Evolutionary conservation across 1,140 invertebrate species (phyloP), one percentile per base, ranked within the genome.

Genomic region (Drosophila simulans): DNA sequence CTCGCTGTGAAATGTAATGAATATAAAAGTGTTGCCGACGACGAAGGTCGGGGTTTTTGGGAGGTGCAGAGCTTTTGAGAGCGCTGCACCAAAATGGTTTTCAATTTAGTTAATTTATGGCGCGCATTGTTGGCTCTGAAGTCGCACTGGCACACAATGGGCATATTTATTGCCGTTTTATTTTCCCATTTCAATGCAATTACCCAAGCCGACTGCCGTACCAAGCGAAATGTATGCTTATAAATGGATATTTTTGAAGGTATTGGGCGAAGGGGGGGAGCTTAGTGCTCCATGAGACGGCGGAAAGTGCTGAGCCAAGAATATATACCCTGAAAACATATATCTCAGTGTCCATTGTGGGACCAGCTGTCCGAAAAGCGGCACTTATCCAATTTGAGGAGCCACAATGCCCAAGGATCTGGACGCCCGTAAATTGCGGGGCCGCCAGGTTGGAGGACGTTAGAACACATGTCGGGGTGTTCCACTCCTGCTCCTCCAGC

Each of bases 91-190:
- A 45, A 77, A 88, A 82, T 76, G 65, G 70, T 83, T 83, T 86
- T 86, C 79, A 86, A 86, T 86, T 86, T 89, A 72, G 83, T 81
- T 86, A 86, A 86, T 86, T 86, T 86, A 86, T 86, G 83, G 52
- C 43, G 56, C 52, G 53, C 75, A 69, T 86, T 86, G 82, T 86
- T 86, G 56, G 64, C 64, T 20, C 64, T 42, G 43, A 39, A 70
- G 57, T 70, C 68, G 64, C 73, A 76, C 65, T 51, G 57, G 48
- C 74, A 52, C 52, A 86, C 74, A 86, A 86, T 79, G 75, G 65
- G 62, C 70, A 76, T 88, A 86, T 86, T 86, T 86, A 86, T 86
- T 43, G 70, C 76, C 70, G 57, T 88, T 83, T 86, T 88, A 86
- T 88, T 88, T 82, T 73, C 75, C 75, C 75, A 88, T 79, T 88